Evolutionary conservation across 64 coral and sea anemone genomes (phyloP), one percentile per base, ranked within the genome.

Genomic region (Actinia tenebrosa): DNA sequence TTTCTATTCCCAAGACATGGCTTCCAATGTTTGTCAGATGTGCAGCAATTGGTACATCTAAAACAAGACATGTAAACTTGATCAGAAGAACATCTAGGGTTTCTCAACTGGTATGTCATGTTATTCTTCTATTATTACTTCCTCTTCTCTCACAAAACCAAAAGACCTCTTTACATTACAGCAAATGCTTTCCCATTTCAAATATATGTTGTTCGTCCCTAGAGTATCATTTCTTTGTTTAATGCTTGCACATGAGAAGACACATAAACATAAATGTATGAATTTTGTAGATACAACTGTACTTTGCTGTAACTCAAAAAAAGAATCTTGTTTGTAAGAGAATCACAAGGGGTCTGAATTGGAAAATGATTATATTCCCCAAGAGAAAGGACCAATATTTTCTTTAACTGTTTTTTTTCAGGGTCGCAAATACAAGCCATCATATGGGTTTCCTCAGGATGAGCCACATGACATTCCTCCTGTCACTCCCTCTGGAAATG

Each of bases 1-100:
- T 93, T 84, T 90, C 85, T 16, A 63, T 97, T 80, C 94, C 94
- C 13, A 97, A 97, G 81, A 54, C 81, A 72, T 63, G 86, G 60
- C 56, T 97, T 19, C 94, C 94, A 23, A 66, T 87, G 20, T 87
- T 80, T 53, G 56, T 93, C 5, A 86, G 91, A 56, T 97, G 94
- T 83, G 53, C 88, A 42, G 78, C 80, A 69, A 87, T 85, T 6
- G 94, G 91, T 10, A 50, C 60, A 17, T 22, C 81, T 5, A 54
- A 96, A 59, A 88, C 87, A 50, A 23, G 89, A 55, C 91, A 89
- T 59, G 79, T 96, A 54, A 86, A 88, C 47, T 96, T 88, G 84
- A 90, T 90, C 54, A 92, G 94, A 80, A 89, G 87, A 47, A 88
- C 91, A 14, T 84, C 88, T 15, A 60, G 94, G 46, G 80, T 87